Evolutionary conservation across 2,113 vertebrate species (phyloP), one percentile per base, ranked within the genome.

Genomic region (Tinamus guttatus): DNA sequence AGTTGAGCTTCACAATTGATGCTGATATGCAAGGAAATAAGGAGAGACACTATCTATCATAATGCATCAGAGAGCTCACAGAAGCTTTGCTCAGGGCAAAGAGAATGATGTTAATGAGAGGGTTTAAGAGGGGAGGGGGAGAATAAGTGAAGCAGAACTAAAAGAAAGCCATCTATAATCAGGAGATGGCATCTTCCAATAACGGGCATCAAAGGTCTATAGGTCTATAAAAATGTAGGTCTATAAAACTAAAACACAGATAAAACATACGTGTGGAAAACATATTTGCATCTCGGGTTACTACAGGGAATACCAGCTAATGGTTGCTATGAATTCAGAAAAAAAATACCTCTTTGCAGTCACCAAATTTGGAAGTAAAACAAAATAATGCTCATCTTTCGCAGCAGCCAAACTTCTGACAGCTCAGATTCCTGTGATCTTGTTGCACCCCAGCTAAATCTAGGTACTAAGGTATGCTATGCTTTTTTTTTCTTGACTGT

Each of bases 351-450:
- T 58, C 67, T 92, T 54, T 90, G 11, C 52, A 63, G 30, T 87
- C 58, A 76, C 40, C 19, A 41, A 9, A 82, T 73, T 7, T 51
- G 10, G 51, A 71, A 78, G 83, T 51, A 60, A 82, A 90, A 64
- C 43, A 79, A 76, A 75, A 69, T 25, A 36, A 27, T 70, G 74
- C 14, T 84, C 5, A 30, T 96, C 65, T 93, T 95, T 97, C 96
- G 64, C 88, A 98, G 98, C 77, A 97, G 95, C 78, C 92, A 56
- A 65, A 96, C 84, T 58, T 98, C 98, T 70, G 98, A 98, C 94
- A 98, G 97, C 89, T 97, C 98, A 25, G 97, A 97, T 36, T 98
- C 97, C 54, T 95, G 87, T 90, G 97, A 95, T n/a, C 79, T 94
- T 82, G 84, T 86, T 65, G 74, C 75, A 67, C 89, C 95, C 5